Conservation (phyloP, 2,797 vertebrate genomes). For the Rhinatrema bivittatum region DNA sequence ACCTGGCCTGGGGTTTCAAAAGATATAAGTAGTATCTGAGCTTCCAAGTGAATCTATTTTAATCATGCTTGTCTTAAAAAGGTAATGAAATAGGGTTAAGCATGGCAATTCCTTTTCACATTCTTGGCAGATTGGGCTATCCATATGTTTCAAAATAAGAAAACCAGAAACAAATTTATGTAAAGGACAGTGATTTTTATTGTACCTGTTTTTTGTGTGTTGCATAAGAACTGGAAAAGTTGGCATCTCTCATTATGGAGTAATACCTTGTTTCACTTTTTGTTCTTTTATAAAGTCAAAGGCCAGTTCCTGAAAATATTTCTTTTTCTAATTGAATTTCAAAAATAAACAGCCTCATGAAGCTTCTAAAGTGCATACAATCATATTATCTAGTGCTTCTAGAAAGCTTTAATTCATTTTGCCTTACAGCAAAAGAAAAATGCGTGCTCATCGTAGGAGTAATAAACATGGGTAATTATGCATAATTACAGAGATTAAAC, state of each 20-base stretch:
- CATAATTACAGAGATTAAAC: constrained; percentile 55
- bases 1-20: constrained; percentile 5
- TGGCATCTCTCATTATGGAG: constrained; percentile 4
- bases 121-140: background rate
- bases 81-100: constrained; percentile 17
- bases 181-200: constrained; percentile 7
- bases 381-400: constrained; percentile 37
- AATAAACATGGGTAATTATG: constrained; percentile 53
- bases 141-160: constrained; percentile 9
- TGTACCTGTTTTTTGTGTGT: background rate
- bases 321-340: constrained; percentile 36
- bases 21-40: background rate
- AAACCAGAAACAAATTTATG: background rate
- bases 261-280: constrained; percentile 7
- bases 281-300: constrained; percentile 28
- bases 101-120: background rate
- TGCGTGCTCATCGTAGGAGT: constrained; percentile 31
- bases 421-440: constrained; percentile 41
- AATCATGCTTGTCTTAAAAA: constrained; percentile 11
- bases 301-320: constrained; percentile 23
- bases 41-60: constrained; percentile 12
- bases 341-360: constrained; percentile 40
- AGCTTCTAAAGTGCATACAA: constrained; percentile 39
- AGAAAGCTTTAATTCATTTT: constrained; percentile 36
- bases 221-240: background rate